Evolutionary conservation across 2,888 invertebrate species (phyloP).

Genomic region (Drosophila acutilabella): DNA sequence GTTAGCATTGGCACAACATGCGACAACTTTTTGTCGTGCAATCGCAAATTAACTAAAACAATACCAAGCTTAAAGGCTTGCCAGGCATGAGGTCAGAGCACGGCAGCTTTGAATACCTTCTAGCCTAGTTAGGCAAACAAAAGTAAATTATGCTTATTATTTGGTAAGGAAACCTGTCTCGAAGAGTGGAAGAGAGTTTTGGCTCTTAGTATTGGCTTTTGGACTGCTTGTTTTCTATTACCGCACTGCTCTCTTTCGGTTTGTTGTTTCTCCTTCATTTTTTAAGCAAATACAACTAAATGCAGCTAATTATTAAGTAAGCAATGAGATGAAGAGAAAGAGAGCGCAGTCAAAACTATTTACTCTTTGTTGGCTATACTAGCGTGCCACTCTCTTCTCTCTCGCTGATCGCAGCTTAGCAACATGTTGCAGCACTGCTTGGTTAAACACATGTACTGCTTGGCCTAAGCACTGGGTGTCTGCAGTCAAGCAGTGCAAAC

Average conservation of each 20-base stretch:
- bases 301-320: too few species aligned
- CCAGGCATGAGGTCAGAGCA: constrained; percentile 59
- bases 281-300: too few species aligned
- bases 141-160: constrained; percentile 74
- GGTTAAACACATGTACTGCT: too few species aligned
- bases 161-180: constrained; percentile 56
- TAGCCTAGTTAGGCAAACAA: constrained; percentile 33
- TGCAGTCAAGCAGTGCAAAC: constrained; percentile 16
- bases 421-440: constrained; percentile 37
- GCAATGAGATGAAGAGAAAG: not conserved
- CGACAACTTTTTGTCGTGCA: constrained; percentile 61
- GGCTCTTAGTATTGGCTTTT: not conserved
- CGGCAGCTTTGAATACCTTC: constrained; percentile 17
- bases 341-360: not conserved
- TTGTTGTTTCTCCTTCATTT: too few species aligned
- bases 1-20: constrained; percentile 66
- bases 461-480: constrained; percentile 21
- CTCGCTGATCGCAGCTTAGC: constrained; percentile 10
- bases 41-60: constrained; percentile 69
- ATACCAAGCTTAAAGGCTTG: constrained; percentile 24
- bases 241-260: too few species aligned
- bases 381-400: not conserved
- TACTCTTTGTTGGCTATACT: not conserved
- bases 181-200: constrained; percentile 2
- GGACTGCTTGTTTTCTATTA: not conserved